These are phyloP conservation scores for Phacellophora camtschatica DNA, from an alignment of 30 jellyfish, hydroid and myxozoan species.

Conservation along the genomic window DNA sequence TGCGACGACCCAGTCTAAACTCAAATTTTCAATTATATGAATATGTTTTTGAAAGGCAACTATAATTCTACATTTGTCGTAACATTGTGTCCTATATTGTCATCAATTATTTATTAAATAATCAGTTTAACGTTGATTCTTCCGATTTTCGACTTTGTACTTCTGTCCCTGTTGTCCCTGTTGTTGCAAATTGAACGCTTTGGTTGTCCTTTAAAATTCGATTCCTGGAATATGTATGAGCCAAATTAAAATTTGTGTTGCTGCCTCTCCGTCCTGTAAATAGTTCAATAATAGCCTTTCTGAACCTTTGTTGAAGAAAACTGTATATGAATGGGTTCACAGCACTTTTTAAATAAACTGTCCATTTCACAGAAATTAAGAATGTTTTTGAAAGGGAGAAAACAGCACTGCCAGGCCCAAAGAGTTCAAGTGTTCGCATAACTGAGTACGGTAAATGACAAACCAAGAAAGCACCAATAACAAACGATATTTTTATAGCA, in stretches of 20 bases:
- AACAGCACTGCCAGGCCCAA: constrained; percentile 9
- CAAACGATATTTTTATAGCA: constrained; percentile 75
- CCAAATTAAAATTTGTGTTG: neutral
- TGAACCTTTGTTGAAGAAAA: constrained; percentile 73
- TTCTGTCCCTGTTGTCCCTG: neutral
- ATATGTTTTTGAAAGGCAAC: too few relatives aligned
- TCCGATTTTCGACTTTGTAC: too few relatives aligned
- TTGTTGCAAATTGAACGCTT: constrained; percentile 1
- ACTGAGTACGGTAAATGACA: constrained; percentile 82
- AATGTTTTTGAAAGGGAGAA: constrained; percentile 24
- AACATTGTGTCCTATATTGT: too few relatives aligned
- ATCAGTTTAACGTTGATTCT: too few relatives aligned
- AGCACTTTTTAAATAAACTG: constrained; percentile 78
- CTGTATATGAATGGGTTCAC: constrained; percentile 79
- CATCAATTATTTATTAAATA: too few relatives aligned
- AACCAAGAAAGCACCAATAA: constrained; percentile 71
- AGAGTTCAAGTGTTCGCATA: constrained; percentile 61
- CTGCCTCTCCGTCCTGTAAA: constrained; percentile 18
- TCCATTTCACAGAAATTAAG: constrained; percentile 66
- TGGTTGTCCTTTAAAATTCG: constrained; percentile 34
- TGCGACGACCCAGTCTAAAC: too few relatives aligned
- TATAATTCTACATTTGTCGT: too few relatives aligned
- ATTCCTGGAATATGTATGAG: constrained; percentile 8
- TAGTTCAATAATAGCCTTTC: constrained; percentile 62
- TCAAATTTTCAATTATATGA: too few relatives aligned